Percentiles rank a stretch among this genome's conserved stretches.
These are phyloP conservation scores for Ceratitis capitata DNA, from an alignment of 1,140 invertebrate genomes.

Conservation along the genomic window DNA sequence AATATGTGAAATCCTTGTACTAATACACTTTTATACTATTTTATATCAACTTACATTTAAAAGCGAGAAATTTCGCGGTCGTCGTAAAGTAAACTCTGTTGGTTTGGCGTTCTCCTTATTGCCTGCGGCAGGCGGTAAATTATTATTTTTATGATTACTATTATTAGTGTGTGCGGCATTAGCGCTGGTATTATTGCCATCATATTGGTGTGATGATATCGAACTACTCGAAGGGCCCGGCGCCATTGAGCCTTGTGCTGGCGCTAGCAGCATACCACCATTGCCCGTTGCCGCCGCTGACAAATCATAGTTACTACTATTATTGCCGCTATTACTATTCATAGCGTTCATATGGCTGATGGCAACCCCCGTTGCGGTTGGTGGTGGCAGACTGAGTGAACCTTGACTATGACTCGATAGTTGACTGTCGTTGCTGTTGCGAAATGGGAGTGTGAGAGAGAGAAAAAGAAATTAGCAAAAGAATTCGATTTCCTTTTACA, in stretches of 20 bases:
- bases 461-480: neutral
- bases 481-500: neutral
- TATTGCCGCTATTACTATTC: constrained; percentile 36
- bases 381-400: constrained; percentile 51
- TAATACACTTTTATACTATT: neutral
- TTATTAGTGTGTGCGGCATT: constrained; percentile 48
- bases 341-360: constrained; percentile 32
- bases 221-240: neutral
- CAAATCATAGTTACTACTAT: neutral
- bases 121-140: constrained; percentile 43
- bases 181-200: constrained; percentile 24
- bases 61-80: constrained; percentile 59
- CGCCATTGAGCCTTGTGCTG: constrained; percentile 34
- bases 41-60: constrained; percentile 54
- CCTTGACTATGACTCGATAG: constrained; percentile 59
- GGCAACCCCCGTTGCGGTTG: constrained; percentile 47
- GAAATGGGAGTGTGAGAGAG: neutral
- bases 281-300: constrained; percentile 50
- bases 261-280: constrained; percentile 48
- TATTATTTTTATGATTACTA: constrained; percentile 43
- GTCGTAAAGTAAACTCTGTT: constrained; percentile 58
- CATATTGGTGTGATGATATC: neutral
- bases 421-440: constrained; percentile 58
- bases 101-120: constrained; percentile 63
- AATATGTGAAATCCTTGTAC: too few species aligned